A percentile compares a stretch with the other conserved stretches of the same genome.
These are phyloP conservation scores for Pseudomyrmex flavicornis DNA, from an alignment of 1,140 invertebrate genomes.

Conservation along the genomic window DNA sequence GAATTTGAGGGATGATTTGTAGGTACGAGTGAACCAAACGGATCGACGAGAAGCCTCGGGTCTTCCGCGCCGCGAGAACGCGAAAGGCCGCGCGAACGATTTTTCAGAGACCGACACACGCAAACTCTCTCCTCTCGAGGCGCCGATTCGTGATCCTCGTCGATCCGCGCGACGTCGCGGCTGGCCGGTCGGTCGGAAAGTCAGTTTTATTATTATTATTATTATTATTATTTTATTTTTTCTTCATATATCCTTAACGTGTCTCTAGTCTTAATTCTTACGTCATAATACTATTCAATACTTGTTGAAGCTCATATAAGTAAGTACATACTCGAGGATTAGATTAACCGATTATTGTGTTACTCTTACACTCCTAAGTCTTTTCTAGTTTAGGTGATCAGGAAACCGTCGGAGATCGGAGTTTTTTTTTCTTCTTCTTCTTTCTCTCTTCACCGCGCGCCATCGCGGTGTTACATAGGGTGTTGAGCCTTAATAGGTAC, in stretches of 20 bases:
- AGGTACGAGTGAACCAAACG: slow-evolving; percentile 22
- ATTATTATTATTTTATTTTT: too few relatives aligned
- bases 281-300: slow-evolving; percentile 83
- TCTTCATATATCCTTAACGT: slow-evolving; percentile 4
- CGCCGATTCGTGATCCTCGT: background rate
- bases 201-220: background rate
- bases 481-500: slow-evolving; percentile 76
- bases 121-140: background rate
- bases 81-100: background rate
- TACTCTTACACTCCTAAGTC: slow-evolving; percentile 66
- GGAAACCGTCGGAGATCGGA: slow-evolving; percentile 9
- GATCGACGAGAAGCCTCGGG: slow-evolving; percentile 33
- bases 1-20: slow-evolving; percentile 41
- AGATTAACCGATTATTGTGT: slow-evolving; percentile 79
- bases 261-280: slow-evolving; percentile 70
- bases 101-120: background rate
- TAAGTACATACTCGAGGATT: slow-evolving; percentile 84
- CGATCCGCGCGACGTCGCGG: slow-evolving; percentile 23
- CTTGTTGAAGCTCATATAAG: slow-evolving; percentile 84
- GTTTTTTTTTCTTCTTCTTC: background rate
- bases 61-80: background rate
- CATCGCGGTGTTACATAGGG: slow-evolving; percentile 29
- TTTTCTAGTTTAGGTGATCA: too few relatives aligned
- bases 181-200: slow-evolving; percentile 10
- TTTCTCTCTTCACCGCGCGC: background rate